Percentiles rank a stretch among this genome's conserved stretches.
Conservation (phyloP, 2,797 vertebrate species). For the Tragelaphus oryx region DNA sequence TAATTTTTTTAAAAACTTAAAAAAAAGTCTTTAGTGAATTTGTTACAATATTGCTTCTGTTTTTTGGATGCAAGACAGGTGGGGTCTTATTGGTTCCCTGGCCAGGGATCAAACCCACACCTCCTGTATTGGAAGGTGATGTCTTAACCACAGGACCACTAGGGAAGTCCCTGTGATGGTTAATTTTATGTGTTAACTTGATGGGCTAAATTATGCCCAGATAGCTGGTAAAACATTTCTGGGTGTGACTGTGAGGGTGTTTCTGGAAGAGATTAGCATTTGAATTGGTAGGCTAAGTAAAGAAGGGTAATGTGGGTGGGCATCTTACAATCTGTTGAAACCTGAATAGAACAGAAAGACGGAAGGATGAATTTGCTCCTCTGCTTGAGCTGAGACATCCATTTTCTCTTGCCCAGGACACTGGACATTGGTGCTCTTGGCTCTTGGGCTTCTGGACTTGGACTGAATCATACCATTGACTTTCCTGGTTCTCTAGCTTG, state of each 20-base stretch:
- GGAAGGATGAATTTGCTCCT: background rate
- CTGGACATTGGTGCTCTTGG: background rate
- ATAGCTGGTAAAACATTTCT: background rate
- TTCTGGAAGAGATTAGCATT: background rate
- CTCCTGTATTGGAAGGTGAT: background rate
- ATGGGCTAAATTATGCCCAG: background rate
- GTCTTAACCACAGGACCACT: background rate
- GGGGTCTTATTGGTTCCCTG: background rate
- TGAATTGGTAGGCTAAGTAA: background rate
- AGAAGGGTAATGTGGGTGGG: background rate
- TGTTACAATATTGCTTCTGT: background rate
- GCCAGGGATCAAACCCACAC: background rate
- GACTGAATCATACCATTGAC: background rate
- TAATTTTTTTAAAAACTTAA: background rate
- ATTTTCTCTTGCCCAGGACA: background rate
- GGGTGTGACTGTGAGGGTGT: background rate
- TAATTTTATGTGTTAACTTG: background rate
- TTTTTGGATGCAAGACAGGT: background rate
- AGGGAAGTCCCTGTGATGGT: background rate
- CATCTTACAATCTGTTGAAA: background rate
- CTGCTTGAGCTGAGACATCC: background rate
- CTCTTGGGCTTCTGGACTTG: background rate
- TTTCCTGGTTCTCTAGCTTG: background rate
- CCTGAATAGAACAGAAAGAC: background rate
- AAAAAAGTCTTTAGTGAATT: background rate